A percentile compares a stretch with the other conserved stretches of the same genome.
phyloP scores from a whole-genome alignment of 2,797 vertebrate genomes.

The Remorina albescens region DNA sequence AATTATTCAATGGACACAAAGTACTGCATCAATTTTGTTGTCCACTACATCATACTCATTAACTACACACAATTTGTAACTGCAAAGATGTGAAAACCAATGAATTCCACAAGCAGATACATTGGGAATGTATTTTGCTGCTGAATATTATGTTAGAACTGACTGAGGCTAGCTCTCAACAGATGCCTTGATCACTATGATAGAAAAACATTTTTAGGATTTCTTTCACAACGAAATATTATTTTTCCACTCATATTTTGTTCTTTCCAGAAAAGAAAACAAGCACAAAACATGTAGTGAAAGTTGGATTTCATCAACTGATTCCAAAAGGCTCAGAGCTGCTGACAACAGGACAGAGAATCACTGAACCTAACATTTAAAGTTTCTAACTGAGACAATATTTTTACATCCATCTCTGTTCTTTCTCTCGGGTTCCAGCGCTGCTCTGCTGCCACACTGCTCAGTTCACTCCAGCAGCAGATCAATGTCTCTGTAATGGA shows the following conservation, averaged over 20 bases:
- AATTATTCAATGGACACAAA: too few species aligned
- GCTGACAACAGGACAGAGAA: neutral
- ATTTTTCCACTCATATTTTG: neutral
- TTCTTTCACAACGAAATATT: too few species aligned
- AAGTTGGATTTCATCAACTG: neutral
- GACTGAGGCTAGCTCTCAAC: neutral
- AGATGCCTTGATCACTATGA: neutral
- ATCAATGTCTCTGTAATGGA: slow-evolving; percentile 86
- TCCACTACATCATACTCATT: neutral
- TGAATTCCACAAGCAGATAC: neutral
- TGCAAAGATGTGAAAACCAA: neutral
- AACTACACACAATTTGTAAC: neutral
- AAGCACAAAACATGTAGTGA: neutral
- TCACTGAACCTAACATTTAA: neutral
- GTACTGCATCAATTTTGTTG: too few species aligned
- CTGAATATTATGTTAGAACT: neutral
- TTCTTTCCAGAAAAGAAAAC: neutral
- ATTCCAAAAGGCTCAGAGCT: neutral
- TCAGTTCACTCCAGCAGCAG: slow-evolving; percentile 54
- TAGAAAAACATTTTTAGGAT: too few species aligned
- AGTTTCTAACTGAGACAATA: slow-evolving; percentile 21
- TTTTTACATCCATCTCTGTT: slow-evolving; percentile 20
- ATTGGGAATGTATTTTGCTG: neutral
- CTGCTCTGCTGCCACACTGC: slow-evolving; percentile 30
- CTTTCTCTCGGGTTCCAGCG: slow-evolving; percentile 15